Percentiles rank a stretch among this genome's conserved stretches.
Evolutionary conservation across 2,113 vertebrate genomes (phyloP).

Genomic region (Epinephelus cyanopodus): DNA sequence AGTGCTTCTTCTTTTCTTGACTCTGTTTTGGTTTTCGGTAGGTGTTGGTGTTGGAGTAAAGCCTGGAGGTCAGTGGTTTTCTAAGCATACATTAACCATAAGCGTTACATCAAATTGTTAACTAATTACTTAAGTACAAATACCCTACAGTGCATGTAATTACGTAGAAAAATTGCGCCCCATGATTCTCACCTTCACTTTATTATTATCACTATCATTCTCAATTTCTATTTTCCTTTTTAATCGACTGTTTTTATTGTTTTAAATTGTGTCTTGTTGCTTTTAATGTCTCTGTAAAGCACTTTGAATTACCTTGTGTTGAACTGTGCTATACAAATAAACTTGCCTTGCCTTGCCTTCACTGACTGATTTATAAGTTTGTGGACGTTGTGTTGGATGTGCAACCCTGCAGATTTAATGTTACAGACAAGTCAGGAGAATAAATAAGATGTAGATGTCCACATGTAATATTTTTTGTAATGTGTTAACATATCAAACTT

Average conservation of each 20-base stretch:
- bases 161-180: not conserved
- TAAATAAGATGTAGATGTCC: not conserved
- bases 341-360: too few relatives aligned
- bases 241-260: too few relatives aligned
- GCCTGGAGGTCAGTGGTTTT: conserved; percentile 71
- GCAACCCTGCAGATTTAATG: not conserved
- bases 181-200: not conserved
- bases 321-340: too few relatives aligned
- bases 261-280: too few relatives aligned
- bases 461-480: not conserved
- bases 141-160: not conserved
- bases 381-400: not conserved
- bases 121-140: not conserved
- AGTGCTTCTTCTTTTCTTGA: not conserved
- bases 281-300: too few relatives aligned
- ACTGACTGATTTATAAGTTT: not conserved
- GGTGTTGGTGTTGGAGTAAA: conserved; percentile 68
- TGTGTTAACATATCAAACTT: not conserved
- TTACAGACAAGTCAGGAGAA: not conserved
- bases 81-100: not conserved
- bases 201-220: too few relatives aligned
- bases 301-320: too few relatives aligned
- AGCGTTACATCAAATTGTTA: not conserved
- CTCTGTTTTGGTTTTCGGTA: conserved; percentile 15
- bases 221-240: too few relatives aligned